phyloP scores from a whole-genome alignment of 2,888 invertebrate genomes.

The Linyphia triangularis region DNA sequence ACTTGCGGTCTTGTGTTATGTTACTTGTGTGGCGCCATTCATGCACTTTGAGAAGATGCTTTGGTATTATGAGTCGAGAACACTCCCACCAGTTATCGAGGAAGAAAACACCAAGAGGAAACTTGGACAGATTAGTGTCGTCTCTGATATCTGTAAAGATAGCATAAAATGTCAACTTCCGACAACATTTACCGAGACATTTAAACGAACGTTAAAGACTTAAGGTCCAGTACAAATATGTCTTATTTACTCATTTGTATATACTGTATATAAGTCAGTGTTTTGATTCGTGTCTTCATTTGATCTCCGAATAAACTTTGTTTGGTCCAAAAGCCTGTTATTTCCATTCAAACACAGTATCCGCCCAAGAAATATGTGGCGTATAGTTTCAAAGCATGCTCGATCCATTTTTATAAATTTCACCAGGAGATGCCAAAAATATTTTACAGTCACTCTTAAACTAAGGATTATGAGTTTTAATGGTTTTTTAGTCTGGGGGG shows the following conservation, averaged over 20 bases:
- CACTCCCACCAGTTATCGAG: neutral
- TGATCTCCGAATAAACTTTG: neutral
- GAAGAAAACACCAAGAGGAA: neutral
- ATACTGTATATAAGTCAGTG: conserved; percentile 38
- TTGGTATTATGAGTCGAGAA: conserved; percentile 3
- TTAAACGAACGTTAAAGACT: neutral
- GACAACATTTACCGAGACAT: neutral
- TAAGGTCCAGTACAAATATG: neutral
- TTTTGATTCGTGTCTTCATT: neutral
- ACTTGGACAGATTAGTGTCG: neutral
- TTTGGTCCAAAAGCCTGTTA: too few relatives aligned
- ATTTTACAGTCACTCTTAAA: too few relatives aligned
- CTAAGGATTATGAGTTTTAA: too few relatives aligned
- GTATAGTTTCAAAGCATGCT: too few relatives aligned
- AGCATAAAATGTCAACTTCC: neutral
- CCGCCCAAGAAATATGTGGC: too few relatives aligned
- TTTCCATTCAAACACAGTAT: too few relatives aligned
- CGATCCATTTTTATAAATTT: too few relatives aligned
- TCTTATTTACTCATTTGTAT: neutral
- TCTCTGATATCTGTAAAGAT: neutral
- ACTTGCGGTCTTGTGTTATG: conserved; percentile 36
- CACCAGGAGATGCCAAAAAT: too few relatives aligned
- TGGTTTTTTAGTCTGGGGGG: too few relatives aligned
- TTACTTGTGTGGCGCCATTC: conserved; percentile 47
- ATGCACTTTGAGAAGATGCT: conserved; percentile 46